phyloP scores from a whole-genome alignment of 2,888 invertebrate genomes.

The Orthonevra nobilis region DNA sequence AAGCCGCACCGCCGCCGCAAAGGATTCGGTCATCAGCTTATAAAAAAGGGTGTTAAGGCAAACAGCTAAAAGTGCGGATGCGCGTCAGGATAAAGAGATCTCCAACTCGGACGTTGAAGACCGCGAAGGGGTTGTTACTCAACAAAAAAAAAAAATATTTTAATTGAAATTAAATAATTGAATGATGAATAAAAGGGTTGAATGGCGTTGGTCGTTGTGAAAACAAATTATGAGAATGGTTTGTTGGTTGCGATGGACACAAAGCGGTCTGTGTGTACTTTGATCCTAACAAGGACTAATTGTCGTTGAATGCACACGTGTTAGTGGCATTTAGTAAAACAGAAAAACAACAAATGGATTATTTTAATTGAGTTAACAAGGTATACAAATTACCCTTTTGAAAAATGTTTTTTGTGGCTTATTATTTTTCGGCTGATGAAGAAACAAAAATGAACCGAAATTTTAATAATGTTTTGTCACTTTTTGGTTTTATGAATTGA shows the following conservation, averaged over 20 bases:
- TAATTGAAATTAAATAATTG: conserved; percentile 67
- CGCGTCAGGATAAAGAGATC: conserved; percentile 54
- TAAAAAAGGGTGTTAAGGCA: conserved; percentile 57
- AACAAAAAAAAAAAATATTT: conserved; percentile 57
- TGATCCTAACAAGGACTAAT: conserved; percentile 47
- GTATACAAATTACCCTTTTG: conserved; percentile 20
- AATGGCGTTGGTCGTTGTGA: conserved; percentile 10
- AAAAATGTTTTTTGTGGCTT: not conserved
- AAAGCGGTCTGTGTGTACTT: conserved; percentile 9
- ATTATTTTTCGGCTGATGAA: not conserved
- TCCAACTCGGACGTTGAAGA: not conserved
- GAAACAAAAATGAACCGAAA: no score
- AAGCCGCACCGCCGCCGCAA: not conserved
- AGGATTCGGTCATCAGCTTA: conserved; percentile 47
- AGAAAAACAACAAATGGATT: conserved; percentile 40
- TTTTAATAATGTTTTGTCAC: no score
- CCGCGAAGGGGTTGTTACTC: conserved; percentile 28
- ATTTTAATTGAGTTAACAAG: conserved; percentile 67
- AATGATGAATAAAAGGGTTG: conserved; percentile 59
- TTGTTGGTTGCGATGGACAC: conserved; percentile 9
- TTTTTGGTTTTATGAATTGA: no score
- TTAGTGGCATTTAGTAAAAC: conserved; percentile 55
- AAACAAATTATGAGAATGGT: no score
- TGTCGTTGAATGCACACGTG: not conserved
- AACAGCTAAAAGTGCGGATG: conserved; percentile 62